Evolutionary conservation across 2,113 vertebrate genomes (phyloP), one percentile per base, ranked within the genome.

Genomic region (Anser brachyrhynchus): DNA sequence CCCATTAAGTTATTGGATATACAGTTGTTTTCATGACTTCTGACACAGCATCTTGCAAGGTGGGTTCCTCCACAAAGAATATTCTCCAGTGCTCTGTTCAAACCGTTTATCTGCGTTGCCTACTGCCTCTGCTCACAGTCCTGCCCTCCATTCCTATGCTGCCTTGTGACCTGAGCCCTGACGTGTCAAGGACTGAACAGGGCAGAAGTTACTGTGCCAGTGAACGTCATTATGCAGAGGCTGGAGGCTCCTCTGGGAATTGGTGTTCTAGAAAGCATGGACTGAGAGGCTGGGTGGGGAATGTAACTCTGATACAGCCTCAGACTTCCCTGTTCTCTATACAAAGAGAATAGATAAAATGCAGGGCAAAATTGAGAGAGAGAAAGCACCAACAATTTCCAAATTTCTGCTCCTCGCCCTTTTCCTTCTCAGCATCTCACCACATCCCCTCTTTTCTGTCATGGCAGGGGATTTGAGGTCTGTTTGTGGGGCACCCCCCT

Each of bases 301-400:
- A 4, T 62, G 3, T 14, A 28, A 37, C 39, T 46, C 67, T 28
- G 35, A 39, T 20, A 37, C 33, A 66, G 17, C 59, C 54, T 74
- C 69, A 55, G 29, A 18, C 39, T 35, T 69, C 46, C 13, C 61
- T 55, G 39, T 55, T 61, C 5, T n/a, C 28, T 25, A 10, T 20
- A 22, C 26, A 67, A 37, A 31, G 23, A 54, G 33, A 49, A 26
- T 23, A 14, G 54, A 23, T 31, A 29, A 80, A 41, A 69, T 80
- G 49, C 35, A 31, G 41, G n/a, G 25, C 4, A 64, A 83, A 55
- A 41, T 16, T 28, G 51, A 84, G 23, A 51, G 35, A 74, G 11
- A 39, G 0, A 1, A 22, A 49, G 13, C 3, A 13, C 9, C 5
- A 44, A 59, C 28, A 54, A 6, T 6, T 4, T 7, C 44, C 28